Evolutionary conservation across 2,113 vertebrate species (phyloP).

Genomic region (Columbina picui): DNA sequence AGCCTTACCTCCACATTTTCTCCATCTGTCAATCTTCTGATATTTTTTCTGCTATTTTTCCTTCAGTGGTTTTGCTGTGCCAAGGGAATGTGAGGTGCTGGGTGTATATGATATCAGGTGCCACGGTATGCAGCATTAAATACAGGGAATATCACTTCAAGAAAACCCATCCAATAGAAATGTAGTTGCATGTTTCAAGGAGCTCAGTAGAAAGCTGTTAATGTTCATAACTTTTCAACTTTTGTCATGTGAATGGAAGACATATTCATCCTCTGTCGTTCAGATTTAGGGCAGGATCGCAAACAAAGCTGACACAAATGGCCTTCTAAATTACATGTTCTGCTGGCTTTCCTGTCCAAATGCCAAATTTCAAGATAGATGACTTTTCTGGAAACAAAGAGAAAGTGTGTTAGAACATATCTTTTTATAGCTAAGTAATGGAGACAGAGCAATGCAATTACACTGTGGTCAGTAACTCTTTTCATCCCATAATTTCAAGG

Average conservation of each 20-base stretch:
- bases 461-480: neutral
- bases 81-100: neutral
- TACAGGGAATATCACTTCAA: neutral
- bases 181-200: neutral
- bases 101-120: neutral
- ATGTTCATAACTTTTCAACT: neutral
- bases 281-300: neutral
- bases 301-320: constrained; percentile 27
- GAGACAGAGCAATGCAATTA: constrained; percentile 25
- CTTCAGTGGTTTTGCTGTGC: neutral
- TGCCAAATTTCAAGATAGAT: neutral
- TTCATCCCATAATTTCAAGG: neutral
- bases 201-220: neutral
- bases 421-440: neutral
- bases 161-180: neutral
- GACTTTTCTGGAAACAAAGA: constrained; percentile 5
- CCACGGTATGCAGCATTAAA: neutral
- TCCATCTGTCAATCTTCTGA: neutral
- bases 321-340: neutral
- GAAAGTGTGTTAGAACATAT: neutral
- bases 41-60: neutral
- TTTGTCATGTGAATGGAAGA: fast-evolving
- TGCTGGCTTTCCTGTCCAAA: neutral
- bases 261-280: neutral
- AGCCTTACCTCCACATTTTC: neutral